A percentile compares a stretch with the other conserved stretches of the same genome.
Evolutionary conservation across 2,113 vertebrate genomes (phyloP).

Genomic region (Genyomyrus donnyi): DNA sequence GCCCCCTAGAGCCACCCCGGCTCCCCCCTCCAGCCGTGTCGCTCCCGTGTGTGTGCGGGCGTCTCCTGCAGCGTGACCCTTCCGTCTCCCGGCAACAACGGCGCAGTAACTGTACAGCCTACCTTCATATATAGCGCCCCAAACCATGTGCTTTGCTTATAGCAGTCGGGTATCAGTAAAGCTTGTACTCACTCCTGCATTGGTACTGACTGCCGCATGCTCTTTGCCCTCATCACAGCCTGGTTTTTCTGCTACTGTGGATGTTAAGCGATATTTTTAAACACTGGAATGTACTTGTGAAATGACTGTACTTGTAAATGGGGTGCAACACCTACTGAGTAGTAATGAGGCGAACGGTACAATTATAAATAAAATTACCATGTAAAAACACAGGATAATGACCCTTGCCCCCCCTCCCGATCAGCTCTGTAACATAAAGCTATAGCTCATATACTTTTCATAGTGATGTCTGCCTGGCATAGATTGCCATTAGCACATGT

Average conservation of each 20-base stretch:
- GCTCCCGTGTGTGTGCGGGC: not conserved
- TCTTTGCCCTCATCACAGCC: conserved; percentile 29
- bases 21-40: not conserved
- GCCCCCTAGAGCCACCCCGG: not conserved
- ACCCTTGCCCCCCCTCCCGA: conserved; percentile 11
- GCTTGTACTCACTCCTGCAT: conserved; percentile 1
- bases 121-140: not conserved
- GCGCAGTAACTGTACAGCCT: not conserved
- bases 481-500: conserved; percentile 52
- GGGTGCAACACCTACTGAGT: conserved; percentile 8
- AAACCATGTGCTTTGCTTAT: conserved; percentile 42
- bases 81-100: not conserved
- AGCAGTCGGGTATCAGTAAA: conserved; percentile 46
- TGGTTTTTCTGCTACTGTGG: conserved; percentile 24
- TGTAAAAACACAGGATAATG: conserved; percentile 29
- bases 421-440: not conserved
- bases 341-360: not conserved
- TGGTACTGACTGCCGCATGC: not conserved
- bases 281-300: conserved; percentile 24
- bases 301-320: conserved; percentile 17
- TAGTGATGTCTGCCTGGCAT: conserved; percentile 27
- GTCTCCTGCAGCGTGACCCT: not conserved
- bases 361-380: conserved; percentile 11
- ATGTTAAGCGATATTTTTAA: conserved; percentile 21
- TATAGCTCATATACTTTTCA: conserved; percentile 30